phyloP scores from a whole-genome alignment of 2,113 vertebrate species.

The Amia ocellicauda region DNA sequence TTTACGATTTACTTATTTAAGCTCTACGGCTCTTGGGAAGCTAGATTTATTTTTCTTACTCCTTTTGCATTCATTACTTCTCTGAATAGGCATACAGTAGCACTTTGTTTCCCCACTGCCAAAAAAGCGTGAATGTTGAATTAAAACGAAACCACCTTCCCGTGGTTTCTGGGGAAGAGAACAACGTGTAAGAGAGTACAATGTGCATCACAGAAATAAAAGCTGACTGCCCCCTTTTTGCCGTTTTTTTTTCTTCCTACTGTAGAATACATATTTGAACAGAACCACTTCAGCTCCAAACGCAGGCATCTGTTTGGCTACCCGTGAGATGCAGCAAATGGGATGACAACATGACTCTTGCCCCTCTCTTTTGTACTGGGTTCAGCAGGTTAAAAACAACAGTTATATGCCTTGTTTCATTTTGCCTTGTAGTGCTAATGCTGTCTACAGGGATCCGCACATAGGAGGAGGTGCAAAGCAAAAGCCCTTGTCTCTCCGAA shows the following conservation, averaged over 20 bases:
- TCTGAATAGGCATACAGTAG: slow-evolving; percentile 30
- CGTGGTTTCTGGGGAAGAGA: not conserved
- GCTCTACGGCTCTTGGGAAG: not conserved
- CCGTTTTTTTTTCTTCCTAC: not conserved
- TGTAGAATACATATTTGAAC: slow-evolving; percentile 9
- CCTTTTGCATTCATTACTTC: slow-evolving; percentile 30
- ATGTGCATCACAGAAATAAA: slow-evolving; percentile 17
- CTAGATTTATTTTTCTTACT: slow-evolving; percentile 21
- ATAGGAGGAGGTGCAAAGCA: not conserved
- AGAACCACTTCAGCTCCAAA: not conserved
- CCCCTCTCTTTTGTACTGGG: slow-evolving; percentile 14
- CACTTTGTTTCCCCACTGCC: slow-evolving; percentile 22
- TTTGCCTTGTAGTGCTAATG: not conserved
- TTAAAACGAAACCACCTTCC: not conserved
- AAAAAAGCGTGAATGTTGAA: slow-evolving; percentile 28
- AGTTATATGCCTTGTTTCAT: slow-evolving; percentile 7
- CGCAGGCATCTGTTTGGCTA: slow-evolving; percentile 9
- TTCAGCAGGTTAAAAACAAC: slow-evolving; percentile 32
- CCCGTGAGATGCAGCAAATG: slow-evolving; percentile 6
- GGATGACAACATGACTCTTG: slow-evolving; percentile 10
- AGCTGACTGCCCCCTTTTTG: not conserved
- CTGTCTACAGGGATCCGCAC: slow-evolving; percentile 14
- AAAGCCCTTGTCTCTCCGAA: not conserved
- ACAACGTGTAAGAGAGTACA: not conserved
- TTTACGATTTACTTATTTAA: too few relatives aligned